Evolutionary conservation across 2,888 invertebrate genomes (phyloP).

Genomic region (Podabrus alpinus): DNA sequence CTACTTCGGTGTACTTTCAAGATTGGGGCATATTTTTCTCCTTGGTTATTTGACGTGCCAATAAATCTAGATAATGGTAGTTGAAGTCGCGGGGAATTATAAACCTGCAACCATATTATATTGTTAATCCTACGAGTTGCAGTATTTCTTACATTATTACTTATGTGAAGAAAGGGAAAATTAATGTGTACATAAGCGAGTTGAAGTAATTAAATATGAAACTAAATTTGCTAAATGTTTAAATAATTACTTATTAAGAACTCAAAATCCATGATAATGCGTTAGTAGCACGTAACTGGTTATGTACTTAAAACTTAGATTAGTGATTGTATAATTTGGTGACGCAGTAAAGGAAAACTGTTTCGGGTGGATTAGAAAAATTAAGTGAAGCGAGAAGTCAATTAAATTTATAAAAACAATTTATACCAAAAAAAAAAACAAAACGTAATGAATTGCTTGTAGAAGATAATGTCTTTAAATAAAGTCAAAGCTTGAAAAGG

Average conservation of each 20-base stretch:
- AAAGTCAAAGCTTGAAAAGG: conserved; percentile 16
- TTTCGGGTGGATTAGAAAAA: background rate
- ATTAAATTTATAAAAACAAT: background rate
- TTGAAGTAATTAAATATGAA: background rate
- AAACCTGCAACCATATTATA: conserved; percentile 29
- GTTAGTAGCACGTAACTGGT: background rate
- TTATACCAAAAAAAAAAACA: background rate
- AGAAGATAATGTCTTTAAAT: conserved; percentile 6
- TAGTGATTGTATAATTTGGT: background rate
- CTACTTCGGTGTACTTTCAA: conserved; percentile 5
- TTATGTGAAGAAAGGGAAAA: background rate
- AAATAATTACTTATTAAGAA: background rate
- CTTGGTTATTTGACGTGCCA: conserved; percentile 35
- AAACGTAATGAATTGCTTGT: background rate
- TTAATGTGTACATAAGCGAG: background rate
- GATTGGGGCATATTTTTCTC: conserved; percentile 38
- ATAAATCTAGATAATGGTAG: conserved; percentile 40
- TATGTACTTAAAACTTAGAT: background rate
- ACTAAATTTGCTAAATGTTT: background rate
- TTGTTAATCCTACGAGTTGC: conserved; percentile 5
- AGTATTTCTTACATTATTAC: conserved; percentile 8
- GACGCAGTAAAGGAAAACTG: background rate
- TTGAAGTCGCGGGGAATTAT: conserved; percentile 35
- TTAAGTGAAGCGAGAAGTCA: background rate
- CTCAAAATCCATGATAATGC: background rate